These are phyloP conservation scores for Adelges cooleyi DNA, from an alignment of 1,140 invertebrate genomes.

Conservation along the genomic window DNA sequence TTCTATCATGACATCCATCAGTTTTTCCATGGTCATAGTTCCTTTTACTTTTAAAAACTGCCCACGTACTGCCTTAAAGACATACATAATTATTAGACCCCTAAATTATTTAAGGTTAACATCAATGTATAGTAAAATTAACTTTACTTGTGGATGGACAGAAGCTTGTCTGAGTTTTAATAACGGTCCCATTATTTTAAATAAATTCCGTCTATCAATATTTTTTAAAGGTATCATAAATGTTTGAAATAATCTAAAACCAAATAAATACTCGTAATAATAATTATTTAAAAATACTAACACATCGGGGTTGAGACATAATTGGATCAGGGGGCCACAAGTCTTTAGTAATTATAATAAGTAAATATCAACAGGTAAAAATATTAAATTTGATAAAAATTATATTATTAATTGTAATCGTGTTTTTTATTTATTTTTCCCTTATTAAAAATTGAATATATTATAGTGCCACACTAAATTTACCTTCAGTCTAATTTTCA, in stretches of 20 bases:
- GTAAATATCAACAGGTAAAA: too few species aligned
- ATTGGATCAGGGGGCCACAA: too few species aligned
- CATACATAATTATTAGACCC: neutral
- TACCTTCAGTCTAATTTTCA: too few species aligned
- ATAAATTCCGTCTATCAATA: conserved; percentile 9
- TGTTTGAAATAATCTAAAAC: conserved; percentile 7
- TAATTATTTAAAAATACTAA: too few species aligned
- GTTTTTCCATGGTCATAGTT: conserved; percentile 55
- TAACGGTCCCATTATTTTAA: conserved; percentile 49
- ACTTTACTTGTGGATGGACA: conserved; percentile 50
- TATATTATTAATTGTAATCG: too few species aligned
- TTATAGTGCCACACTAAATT: too few species aligned
- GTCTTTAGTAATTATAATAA: too few species aligned
- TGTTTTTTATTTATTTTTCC: too few species aligned
- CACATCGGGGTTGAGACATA: too few species aligned
- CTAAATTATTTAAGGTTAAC: neutral
- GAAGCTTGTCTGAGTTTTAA: conserved; percentile 58
- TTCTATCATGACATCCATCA: conserved; percentile 52
- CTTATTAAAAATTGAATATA: too few species aligned
- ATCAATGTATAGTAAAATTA: neutral
- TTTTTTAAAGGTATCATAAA: conserved; percentile 2
- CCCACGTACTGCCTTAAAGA: conserved; percentile 42
- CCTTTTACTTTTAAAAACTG: conserved; percentile 46
- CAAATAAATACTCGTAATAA: too few species aligned
- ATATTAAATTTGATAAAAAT: too few species aligned